These are phyloP conservation scores for Menura novaehollandiae DNA, from an alignment of 2,113 vertebrate species.

Conservation along the genomic window DNA sequence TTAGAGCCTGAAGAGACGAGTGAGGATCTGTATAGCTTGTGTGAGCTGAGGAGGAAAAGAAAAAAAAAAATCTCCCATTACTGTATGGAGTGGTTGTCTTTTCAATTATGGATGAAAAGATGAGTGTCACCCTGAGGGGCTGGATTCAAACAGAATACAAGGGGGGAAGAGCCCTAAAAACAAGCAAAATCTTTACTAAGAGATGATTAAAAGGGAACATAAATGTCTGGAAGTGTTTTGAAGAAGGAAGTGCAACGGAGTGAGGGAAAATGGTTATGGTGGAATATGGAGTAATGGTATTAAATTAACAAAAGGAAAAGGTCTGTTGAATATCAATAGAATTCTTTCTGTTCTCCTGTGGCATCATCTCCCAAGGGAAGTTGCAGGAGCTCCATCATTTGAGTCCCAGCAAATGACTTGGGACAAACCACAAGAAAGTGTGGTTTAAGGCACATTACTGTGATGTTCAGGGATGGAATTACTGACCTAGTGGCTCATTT, in stretches of 20 bases:
- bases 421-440: constrained; percentile 4
- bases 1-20: constrained; percentile 8
- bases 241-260: neutral
- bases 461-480: neutral
- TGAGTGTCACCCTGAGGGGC: constrained; percentile 38
- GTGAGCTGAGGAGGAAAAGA: neutral
- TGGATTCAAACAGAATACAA: constrained; percentile 27
- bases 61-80: constrained; percentile 8
- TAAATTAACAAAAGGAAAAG: constrained; percentile 46
- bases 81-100: constrained; percentile 58
- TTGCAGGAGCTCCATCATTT: neutral
- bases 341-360: constrained; percentile 30
- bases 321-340: constrained; percentile 25
- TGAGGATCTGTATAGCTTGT: neutral
- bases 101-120: constrained; percentile 70
- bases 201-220: constrained; percentile 38
- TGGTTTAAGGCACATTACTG: neutral
- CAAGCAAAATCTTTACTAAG: constrained; percentile 50
- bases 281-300: neutral
- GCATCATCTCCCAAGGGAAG: constrained; percentile 2
- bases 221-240: constrained; percentile 45
- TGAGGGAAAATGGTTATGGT: neutral
- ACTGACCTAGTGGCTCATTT: neutral
- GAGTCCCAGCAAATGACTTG: neutral
- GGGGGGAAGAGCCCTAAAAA: constrained; percentile 25